phyloP scores from a whole-genome alignment of 2,888 invertebrate genomes.

The Sesia bembeciformis region DNA sequence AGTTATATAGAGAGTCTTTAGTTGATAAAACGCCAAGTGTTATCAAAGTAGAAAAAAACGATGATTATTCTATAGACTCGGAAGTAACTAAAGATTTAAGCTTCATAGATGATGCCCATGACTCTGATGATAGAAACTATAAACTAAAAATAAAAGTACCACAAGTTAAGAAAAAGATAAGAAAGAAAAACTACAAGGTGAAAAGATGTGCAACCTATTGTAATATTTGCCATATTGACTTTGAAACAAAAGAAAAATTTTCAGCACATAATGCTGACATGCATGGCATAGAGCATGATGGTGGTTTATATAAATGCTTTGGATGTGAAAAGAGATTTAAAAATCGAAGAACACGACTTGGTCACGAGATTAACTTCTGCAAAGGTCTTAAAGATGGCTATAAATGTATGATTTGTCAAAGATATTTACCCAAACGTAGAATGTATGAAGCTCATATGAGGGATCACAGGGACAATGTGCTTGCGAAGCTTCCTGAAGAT shows the following conservation, averaged over 20 bases:
- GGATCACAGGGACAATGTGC: constrained; percentile 35
- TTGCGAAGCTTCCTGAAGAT: constrained; percentile 30
- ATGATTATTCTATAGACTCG: constrained; percentile 1
- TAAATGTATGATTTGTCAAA: constrained; percentile 41
- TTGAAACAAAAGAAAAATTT: constrained; percentile 23
- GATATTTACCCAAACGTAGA: constrained; percentile 37
- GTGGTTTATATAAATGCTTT: constrained; percentile 43
- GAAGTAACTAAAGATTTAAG: constrained; percentile 8
- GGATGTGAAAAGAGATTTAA: constrained; percentile 52
- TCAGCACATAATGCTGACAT: constrained; percentile 31
- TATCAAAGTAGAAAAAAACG: constrained; percentile 15
- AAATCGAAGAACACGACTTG: constrained; percentile 30
- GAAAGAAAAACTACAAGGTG: constrained; percentile 19
- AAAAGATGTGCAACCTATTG: constrained; percentile 39
- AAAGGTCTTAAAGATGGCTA: constrained; percentile 50
- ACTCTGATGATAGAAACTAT: constrained; percentile 10
- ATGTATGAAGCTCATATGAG: constrained; percentile 44
- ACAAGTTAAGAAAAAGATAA: constrained; percentile 4
- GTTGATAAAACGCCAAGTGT: background rate
- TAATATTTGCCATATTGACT: constrained; percentile 39
- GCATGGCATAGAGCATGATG: constrained; percentile 41
- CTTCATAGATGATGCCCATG: constrained; percentile 9
- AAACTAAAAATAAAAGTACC: constrained; percentile 2
- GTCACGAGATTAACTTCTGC: constrained; percentile 48
- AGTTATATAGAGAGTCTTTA: no score